These are phyloP conservation scores for Microplitis demolitor DNA, from an alignment of 1,140 invertebrate species.

Conservation along the genomic window DNA sequence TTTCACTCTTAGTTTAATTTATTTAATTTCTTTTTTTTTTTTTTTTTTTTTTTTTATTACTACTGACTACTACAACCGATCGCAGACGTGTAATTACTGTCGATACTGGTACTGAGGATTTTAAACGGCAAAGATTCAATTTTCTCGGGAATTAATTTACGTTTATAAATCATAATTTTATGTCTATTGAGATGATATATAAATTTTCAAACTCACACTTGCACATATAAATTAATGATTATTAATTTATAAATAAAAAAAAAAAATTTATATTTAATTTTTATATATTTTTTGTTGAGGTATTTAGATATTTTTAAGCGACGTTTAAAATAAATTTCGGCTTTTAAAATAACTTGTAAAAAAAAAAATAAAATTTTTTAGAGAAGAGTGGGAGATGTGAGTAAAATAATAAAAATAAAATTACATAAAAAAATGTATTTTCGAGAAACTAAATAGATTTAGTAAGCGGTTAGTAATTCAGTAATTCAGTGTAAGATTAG, in stretches of 20 bases:
- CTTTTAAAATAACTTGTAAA: too few relatives aligned
- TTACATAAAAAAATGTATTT: too few relatives aligned
- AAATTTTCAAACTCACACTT: background rate
- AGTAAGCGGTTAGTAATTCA: too few relatives aligned
- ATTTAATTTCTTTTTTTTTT: background rate
- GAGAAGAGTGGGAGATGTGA: too few relatives aligned
- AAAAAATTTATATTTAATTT: background rate
- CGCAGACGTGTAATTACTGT: slow-evolving; percentile 28
- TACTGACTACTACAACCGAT: slow-evolving; percentile 7
- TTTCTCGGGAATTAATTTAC: slow-evolving; percentile 21
- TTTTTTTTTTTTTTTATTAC: background rate
- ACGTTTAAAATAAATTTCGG: background rate
- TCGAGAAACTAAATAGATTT: too few relatives aligned
- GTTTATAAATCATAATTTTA: slow-evolving; percentile 2
- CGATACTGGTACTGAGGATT: slow-evolving; percentile 21
- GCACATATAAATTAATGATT: background rate
- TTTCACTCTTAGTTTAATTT: too few relatives aligned
- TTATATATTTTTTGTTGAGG: background rate
- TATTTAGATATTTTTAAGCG: background rate
- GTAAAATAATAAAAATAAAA: too few relatives aligned
- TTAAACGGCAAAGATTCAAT: slow-evolving; percentile 25
- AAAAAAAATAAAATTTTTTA: too few relatives aligned
- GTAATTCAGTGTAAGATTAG: too few relatives aligned
- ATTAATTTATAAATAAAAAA: too few relatives aligned
- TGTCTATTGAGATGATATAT: background rate